Conservation (phyloP, 2,113 vertebrate genomes). For the Eolophus roseicapilla region DNA sequence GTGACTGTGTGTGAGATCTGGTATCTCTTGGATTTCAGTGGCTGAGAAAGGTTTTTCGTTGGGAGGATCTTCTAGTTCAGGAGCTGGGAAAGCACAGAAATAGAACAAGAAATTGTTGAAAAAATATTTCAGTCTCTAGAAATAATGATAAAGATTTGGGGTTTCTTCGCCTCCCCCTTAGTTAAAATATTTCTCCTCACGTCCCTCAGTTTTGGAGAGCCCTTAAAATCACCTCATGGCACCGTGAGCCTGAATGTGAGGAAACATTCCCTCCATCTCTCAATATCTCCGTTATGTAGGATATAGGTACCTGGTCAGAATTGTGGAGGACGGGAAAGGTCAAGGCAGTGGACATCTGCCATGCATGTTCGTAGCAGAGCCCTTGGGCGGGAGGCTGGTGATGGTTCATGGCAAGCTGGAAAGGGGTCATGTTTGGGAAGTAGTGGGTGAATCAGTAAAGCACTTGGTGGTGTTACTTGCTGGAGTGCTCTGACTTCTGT, state of each 20-base stretch:
- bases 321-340: background rate
- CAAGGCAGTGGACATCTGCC: background rate
- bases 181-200: background rate
- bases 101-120: background rate
- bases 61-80: background rate
- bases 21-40: background rate
- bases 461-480: background rate
- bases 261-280: background rate
- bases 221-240: background rate
- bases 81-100: background rate
- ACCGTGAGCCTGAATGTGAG: background rate
- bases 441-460: background rate
- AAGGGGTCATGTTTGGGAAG: background rate
- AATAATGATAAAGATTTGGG: background rate
- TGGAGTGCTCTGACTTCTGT: background rate
- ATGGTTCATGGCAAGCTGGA: background rate
- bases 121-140: background rate
- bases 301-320: background rate
- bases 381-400: background rate
- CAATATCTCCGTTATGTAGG: background rate
- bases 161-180: rapidly evolving
- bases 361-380: background rate
- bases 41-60: background rate
- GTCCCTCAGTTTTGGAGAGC: background rate
- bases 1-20: background rate